A percentile compares a stretch with the other conserved stretches of the same genome.
Evolutionary conservation across 92 coral and sea anemone genomes (phyloP).

Genomic region (Anthopleura xanthogrammica): DNA sequence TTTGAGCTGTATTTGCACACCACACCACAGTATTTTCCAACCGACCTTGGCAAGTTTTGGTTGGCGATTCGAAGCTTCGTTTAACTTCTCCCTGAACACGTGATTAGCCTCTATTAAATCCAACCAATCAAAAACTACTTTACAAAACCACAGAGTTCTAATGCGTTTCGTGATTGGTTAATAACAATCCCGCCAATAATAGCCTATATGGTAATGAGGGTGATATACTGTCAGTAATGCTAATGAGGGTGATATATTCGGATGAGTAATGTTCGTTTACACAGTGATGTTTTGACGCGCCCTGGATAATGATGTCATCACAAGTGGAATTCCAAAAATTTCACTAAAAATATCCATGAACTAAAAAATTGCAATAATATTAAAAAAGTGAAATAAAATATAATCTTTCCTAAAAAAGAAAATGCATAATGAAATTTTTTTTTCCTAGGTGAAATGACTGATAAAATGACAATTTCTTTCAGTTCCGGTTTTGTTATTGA

Average conservation of each 20-base stretch:
- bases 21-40: slow-evolving; percentile 3
- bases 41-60: slow-evolving; percentile 14
- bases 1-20: slow-evolving; percentile 11
- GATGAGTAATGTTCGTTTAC: slow-evolving; percentile 8
- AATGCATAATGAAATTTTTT: not conserved
- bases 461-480: not conserved
- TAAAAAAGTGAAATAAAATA: not conserved
- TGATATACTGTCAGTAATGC: not conserved
- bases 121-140: slow-evolving; percentile 15
- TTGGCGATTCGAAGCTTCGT: slow-evolving; percentile 19
- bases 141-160: slow-evolving; percentile 9
- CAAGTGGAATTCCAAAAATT: slow-evolving; percentile 20
- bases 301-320: slow-evolving; percentile 25
- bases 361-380: too few relatives aligned
- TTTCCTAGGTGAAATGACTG: not conserved
- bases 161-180: slow-evolving; percentile 18
- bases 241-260: slow-evolving; percentile 5
- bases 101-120: not conserved
- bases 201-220: slow-evolving; percentile 23
- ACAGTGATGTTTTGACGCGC: slow-evolving; percentile 32
- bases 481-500: not conserved
- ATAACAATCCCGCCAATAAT: slow-evolving; percentile 9
- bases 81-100: slow-evolving; percentile 7
- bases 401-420: not conserved
- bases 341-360: not conserved